Percentiles rank a stretch among this genome's conserved stretches.
Conservation (phyloP, 2,797 vertebrate species). For the Caiman crocodilus region DNA sequence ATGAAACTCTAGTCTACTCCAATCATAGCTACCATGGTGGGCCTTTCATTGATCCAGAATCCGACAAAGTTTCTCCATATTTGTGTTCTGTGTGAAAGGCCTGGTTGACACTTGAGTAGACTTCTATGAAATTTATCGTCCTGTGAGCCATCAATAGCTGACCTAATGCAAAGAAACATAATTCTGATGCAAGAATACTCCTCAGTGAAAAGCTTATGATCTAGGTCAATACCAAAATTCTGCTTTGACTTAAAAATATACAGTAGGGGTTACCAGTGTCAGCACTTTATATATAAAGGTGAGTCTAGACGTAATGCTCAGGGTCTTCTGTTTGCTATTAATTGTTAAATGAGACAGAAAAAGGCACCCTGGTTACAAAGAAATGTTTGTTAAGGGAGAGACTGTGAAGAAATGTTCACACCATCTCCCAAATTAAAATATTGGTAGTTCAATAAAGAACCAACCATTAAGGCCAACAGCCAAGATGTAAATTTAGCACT, state of each 20-base stretch:
- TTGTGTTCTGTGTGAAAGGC: conserved; percentile 21
- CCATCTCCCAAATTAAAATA: conserved; percentile 46
- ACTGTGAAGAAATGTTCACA: conserved; percentile 10
- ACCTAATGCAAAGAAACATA: conserved; percentile 1
- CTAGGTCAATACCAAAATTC: neutral
- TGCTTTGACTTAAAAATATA: neutral
- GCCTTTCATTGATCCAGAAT: neutral
- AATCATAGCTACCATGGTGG: neutral
- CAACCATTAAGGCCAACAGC: neutral
- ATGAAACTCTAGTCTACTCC: neutral
- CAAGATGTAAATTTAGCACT: conserved; percentile 21
- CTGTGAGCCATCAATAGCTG: neutral
- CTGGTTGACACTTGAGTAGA: neutral
- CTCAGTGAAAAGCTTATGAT: neutral
- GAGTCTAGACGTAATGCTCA: too few species aligned
- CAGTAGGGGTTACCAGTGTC: neutral
- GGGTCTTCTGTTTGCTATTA: too few species aligned
- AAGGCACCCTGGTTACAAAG: conserved; percentile 41
- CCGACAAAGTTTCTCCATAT: neutral
- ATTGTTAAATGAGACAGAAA: too few species aligned
- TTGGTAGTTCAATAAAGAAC: neutral
- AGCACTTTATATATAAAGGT: neutral
- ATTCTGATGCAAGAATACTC: neutral
- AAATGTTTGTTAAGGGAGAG: conserved; percentile 48
- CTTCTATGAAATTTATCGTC: neutral